phyloP scores from a whole-genome alignment of 2,797 vertebrate species.

The Lagocephalus sceleratus region DNA sequence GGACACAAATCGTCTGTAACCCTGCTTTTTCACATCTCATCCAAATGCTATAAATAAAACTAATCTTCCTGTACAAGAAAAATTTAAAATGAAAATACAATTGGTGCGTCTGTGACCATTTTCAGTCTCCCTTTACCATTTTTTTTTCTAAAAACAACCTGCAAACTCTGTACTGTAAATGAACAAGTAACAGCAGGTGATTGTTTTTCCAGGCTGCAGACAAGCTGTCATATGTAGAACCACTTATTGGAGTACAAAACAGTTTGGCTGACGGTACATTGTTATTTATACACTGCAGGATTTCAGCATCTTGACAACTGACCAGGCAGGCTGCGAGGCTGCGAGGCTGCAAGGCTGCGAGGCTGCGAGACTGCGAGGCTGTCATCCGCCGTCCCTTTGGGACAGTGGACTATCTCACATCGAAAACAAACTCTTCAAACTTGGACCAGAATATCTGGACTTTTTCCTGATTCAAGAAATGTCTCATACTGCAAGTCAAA shows the following conservation, averaged over 20 bases:
- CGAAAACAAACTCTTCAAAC: constrained; percentile 25
- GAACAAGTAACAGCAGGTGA: not conserved
- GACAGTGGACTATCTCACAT: constrained; percentile 35
- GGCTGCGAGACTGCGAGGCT: constrained; percentile 18
- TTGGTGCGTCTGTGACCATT: too few relatives aligned
- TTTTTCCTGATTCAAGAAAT: constrained; percentile 12
- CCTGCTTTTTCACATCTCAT: too few relatives aligned
- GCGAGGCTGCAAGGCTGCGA: too few relatives aligned
- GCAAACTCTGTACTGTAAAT: not conserved
- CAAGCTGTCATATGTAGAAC: constrained; percentile 20
- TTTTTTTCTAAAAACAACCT: not conserved
- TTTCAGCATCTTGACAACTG: constrained; percentile 42
- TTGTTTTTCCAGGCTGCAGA: not conserved
- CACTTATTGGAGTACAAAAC: constrained; percentile 12
- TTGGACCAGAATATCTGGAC: constrained; percentile 18
- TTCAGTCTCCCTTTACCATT: too few relatives aligned
- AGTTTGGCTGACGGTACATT: constrained; percentile 23
- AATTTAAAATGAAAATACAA: too few relatives aligned
- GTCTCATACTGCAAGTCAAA: constrained; percentile 12
- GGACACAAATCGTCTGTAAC: too few relatives aligned
- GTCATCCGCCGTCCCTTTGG: constrained; percentile 41
- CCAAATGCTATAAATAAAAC: too few relatives aligned
- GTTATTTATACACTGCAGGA: constrained; percentile 43
- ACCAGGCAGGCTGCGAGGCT: constrained; percentile 9
- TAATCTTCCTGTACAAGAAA: too few relatives aligned